Conservation (phyloP, 2,888 invertebrate species). For the Silvanus unidentatus region DNA sequence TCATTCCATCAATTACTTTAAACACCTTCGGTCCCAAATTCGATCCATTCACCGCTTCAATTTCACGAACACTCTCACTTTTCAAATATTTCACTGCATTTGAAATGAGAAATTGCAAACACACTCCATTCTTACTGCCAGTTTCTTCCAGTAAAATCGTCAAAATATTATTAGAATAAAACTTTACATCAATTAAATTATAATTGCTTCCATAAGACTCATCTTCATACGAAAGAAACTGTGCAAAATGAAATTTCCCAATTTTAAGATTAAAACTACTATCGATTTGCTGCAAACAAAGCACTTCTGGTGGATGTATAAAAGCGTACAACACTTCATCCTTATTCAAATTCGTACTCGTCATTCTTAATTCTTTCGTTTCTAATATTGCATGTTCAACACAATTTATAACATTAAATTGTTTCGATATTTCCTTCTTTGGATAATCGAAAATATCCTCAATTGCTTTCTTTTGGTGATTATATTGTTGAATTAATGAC, state of each 20-base stretch:
- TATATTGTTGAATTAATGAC: slow-evolving; percentile 78
- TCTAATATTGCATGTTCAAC: slow-evolving; percentile 20
- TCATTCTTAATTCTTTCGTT: slow-evolving; percentile 42
- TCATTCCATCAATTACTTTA: slow-evolving; percentile 61
- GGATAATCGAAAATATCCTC: slow-evolving; percentile 63
- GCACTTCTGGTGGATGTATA: slow-evolving; percentile 46
- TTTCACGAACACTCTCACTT: slow-evolving; percentile 19
- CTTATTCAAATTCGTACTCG: slow-evolving; percentile 51
- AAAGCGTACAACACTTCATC: slow-evolving; percentile 52
- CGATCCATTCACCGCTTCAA: slow-evolving; percentile 49
- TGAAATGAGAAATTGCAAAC: slow-evolving; percentile 32
- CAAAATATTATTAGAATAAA: slow-evolving; percentile 66
- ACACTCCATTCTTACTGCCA: slow-evolving; percentile 38
- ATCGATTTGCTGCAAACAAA: slow-evolving; percentile 50
- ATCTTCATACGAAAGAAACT: slow-evolving; percentile 26
- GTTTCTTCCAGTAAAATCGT: slow-evolving; percentile 63
- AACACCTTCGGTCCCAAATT: slow-evolving; percentile 51
- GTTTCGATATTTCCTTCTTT: slow-evolving; percentile 57
- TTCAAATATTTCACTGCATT: slow-evolving; percentile 37
- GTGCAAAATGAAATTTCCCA: slow-evolving; percentile 52
- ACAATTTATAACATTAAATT: slow-evolving; percentile 54
- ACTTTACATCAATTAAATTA: slow-evolving; percentile 63
- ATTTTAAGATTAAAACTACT: slow-evolving; percentile 46
- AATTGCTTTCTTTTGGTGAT: slow-evolving; percentile 60
- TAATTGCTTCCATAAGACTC: slow-evolving; percentile 33